phyloP scores from a whole-genome alignment of 2,113 vertebrate species.

The Boulengeromyrus knoepffleri region DNA sequence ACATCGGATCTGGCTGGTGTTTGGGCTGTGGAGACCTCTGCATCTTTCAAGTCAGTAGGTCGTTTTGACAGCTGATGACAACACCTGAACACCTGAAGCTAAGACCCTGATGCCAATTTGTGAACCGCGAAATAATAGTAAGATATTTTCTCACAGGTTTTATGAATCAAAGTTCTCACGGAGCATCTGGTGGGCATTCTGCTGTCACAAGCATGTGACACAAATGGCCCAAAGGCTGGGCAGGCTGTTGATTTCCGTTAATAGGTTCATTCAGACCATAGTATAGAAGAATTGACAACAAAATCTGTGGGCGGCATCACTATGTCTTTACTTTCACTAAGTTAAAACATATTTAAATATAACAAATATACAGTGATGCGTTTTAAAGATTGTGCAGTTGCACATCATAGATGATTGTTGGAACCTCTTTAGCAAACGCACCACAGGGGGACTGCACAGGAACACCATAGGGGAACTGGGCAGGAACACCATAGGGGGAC shows the following conservation, averaged over 20 bases:
- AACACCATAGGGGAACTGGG: neutral
- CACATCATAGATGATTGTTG: neutral
- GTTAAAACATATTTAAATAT: neutral
- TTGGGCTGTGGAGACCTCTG: neutral
- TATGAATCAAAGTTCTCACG: neutral
- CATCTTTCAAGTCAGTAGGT: neutral
- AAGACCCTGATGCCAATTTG: neutral
- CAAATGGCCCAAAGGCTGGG: neutral
- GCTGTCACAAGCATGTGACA: neutral
- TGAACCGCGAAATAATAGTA: neutral
- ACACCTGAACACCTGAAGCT: neutral
- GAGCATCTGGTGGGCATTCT: neutral
- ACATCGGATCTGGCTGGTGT: neutral
- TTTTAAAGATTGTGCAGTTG: neutral
- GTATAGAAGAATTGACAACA: neutral
- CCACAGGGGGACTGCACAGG: neutral
- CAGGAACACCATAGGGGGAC: neutral
- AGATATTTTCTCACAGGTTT: neutral
- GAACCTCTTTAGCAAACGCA: neutral
- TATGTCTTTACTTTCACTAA: neutral
- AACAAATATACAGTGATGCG: neutral
- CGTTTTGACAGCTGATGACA: neutral
- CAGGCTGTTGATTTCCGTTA: neutral
- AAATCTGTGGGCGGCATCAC: neutral
- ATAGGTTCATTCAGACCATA: neutral